Conservation (phyloP, 2,888 invertebrate genomes). For the Perdita meconis region DNA sequence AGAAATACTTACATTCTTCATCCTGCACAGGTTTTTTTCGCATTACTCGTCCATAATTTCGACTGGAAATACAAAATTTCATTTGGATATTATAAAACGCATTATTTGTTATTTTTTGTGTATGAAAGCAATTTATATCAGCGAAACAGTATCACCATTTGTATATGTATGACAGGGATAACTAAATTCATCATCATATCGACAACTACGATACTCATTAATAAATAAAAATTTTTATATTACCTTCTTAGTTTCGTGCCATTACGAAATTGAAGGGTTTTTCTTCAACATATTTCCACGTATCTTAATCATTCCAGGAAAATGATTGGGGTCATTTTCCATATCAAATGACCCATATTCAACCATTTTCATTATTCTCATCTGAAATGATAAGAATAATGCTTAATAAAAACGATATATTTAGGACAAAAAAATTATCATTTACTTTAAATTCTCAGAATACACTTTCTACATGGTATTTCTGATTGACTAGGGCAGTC, state of each 20-base stretch:
- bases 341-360: neutral
- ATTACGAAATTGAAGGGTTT: neutral
- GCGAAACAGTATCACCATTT: constrained; percentile 75
- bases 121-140: constrained; percentile 60
- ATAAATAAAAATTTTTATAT: neutral
- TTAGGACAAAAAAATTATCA: neutral
- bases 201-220: neutral
- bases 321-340: neutral
- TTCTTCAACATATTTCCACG: neutral
- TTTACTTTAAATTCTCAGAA: constrained; percentile 47
- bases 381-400: constrained; percentile 9
- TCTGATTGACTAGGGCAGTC: constrained; percentile 78
- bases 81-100: neutral
- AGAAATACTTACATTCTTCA: neutral
- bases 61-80: constrained; percentile 12
- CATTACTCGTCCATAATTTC: neutral
- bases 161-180: constrained; percentile 81
- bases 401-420: neutral
- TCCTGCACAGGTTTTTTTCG: neutral
- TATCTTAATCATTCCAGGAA: neutral
- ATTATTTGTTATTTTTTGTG: neutral
- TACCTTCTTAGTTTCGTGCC: constrained; percentile 7
- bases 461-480: constrained; percentile 73
- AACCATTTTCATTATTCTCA: constrained; percentile 13
- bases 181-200: constrained; percentile 75